Base-by-base conservation (phyloP, 53 echinoderm and acorn worm genomes). In the Paracentrotus lividus region DNA sequence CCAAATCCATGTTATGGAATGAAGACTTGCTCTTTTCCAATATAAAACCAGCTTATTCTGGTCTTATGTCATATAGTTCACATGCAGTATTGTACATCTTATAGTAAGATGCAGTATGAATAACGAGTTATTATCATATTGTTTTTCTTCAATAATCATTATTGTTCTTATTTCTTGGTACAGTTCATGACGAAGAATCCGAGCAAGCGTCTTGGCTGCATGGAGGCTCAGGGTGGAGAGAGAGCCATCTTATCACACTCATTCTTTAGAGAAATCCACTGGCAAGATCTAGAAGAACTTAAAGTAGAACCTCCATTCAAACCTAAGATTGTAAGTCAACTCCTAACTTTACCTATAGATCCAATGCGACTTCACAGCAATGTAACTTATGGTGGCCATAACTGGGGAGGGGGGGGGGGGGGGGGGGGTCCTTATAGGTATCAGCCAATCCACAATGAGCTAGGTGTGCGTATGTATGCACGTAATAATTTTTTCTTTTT, bases 101-200 rank as follows among this genome's bases (percentile, higher is more conserved):
- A 9, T 72, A 31, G 14, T 85, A 2, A 27, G n/a, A 49, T n/a
- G n/a, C n/a, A n/a, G n/a, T n/a, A n/a, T n/a, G n/a, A n/a, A n/a
- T n/a, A n/a, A n/a, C n/a, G n/a, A n/a, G n/a, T n/a, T n/a, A n/a
- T n/a, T n/a, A n/a, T n/a, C n/a, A n/a, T n/a, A n/a, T n/a, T n/a
- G n/a, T n/a, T n/a, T n/a, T 34, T 72, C 18, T 57, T 0, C 3
- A 57, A 8, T 72, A 16, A 72, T 8, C 32, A 31, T 3, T 85
- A 2, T 10, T 49, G 29, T 26, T 47, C 2, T 85, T 49, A 12
- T 49, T 29, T 85, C 49, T 29, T 85, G 42, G 15, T 67, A 27
- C 77, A 98, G 98, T 98, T 98, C 96, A 98, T 98, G 98, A 97
- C 97, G 95, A 98, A 98, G 95, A 97, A 97, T 88, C 98, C 98